Evolutionary conservation across 2,797 vertebrate genomes (phyloP).

Genomic region (Falco novaeseelandiae): DNA sequence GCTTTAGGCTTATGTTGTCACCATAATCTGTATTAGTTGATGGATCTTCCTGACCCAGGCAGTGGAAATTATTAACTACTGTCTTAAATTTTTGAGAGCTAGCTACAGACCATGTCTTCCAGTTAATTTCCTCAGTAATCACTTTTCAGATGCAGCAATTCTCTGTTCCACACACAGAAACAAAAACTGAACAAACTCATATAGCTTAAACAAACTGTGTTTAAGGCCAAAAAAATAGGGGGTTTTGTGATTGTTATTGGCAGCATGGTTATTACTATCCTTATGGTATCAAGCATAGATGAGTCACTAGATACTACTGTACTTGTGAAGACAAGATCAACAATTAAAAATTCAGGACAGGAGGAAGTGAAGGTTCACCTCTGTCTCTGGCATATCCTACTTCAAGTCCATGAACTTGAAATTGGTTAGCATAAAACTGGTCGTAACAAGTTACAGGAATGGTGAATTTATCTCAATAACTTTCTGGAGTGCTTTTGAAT

Average conservation of each 20-base stretch:
- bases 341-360: neutral
- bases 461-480: neutral
- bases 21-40: neutral
- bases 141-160: neutral
- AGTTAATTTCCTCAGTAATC: neutral
- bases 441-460: neutral
- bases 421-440: neutral
- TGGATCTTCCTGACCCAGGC: neutral
- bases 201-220: neutral
- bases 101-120: neutral
- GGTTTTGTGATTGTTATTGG: neutral
- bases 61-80: neutral
- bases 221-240: neutral
- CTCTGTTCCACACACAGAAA: neutral
- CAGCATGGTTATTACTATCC: neutral
- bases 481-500: neutral
- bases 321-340: neutral
- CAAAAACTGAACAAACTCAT: neutral
- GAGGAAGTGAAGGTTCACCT: neutral
- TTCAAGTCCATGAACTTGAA: neutral
- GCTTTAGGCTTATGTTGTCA: neutral
- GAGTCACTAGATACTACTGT: neutral
- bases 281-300: neutral
- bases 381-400: neutral
- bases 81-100: neutral